Evolutionary conservation across 2,888 invertebrate genomes (phyloP).

Genomic region (Lepeophtheirus nordmannii): DNA sequence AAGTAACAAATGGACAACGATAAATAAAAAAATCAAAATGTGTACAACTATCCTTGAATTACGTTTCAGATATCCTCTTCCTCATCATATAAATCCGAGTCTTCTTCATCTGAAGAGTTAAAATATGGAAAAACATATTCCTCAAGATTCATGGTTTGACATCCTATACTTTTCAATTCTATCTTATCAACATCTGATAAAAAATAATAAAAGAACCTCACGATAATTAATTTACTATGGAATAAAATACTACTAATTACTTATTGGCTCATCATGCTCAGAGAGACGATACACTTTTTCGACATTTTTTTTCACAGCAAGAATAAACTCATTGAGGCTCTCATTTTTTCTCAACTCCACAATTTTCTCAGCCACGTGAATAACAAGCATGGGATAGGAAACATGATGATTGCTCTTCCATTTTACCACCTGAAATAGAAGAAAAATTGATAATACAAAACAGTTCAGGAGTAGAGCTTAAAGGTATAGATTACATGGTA

Average conservation of each 20-base stretch:
- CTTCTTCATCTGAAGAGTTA: neutral
- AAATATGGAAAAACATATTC: neutral
- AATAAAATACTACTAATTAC: too few relatives aligned
- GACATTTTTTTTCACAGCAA: neutral
- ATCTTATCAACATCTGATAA: too few relatives aligned
- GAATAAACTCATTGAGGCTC: neutral
- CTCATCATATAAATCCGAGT: neutral
- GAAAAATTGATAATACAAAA: too few relatives aligned
- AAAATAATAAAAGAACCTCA: too few relatives aligned
- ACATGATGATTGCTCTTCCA: neutral
- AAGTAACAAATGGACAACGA: too few relatives aligned
- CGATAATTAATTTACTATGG: too few relatives aligned
- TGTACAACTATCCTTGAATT: too few relatives aligned
- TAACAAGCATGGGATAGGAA: neutral
- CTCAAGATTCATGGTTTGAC: neutral
- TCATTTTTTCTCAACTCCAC: neutral
- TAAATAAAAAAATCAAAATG: too few relatives aligned
- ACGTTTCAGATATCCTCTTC: too few relatives aligned
- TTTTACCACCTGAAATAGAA: too few relatives aligned
- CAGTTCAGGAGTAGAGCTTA: too few relatives aligned
- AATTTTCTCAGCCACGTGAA: neutral
- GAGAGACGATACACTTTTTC: neutral
- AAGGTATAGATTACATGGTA: neutral
- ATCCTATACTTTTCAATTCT: neutral
- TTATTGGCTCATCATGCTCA: neutral